Base-by-base conservation (phyloP, 2,797 vertebrate species). In the Pseudocheirus occidentalis region DNA sequence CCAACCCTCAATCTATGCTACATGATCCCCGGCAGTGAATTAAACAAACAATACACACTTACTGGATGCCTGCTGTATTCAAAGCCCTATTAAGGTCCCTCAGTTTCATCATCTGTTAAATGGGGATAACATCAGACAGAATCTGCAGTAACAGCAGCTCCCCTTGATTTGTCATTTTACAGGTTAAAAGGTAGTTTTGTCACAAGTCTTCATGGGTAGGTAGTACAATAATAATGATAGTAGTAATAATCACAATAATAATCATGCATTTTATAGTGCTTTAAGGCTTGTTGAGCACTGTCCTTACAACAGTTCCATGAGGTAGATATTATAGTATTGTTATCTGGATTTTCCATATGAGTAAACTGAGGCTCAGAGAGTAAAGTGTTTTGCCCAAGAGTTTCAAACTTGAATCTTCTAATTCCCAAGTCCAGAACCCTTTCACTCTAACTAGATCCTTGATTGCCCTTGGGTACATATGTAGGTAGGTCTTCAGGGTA, bases 1-100 rank as follows among this genome's bases (percentile, higher is more conserved):
- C 6, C 9, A 10, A 27, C 21, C 40, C 73, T 46, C 27, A 24
- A 46, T 81, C 21, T 81, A 40, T 24, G 73, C 40, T 81, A 81
- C 21, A 24, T 46, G 21, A 81, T 46, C 40, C 73, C 73, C 27
- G n/a, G 9, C 3, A 81, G 46, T 81, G 73, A 46, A 73, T 73
- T 40, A 73, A 81, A 81, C 4, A 34, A 62, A 34, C 59, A 62
- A 13, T 13, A 91, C 94, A 93, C 40, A 91, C 93, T 94, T 57
- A 5, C 66, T 95, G 50, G 40, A 18, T 50, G 2, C 94, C 91
- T 92, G 0, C 16, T n/a, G 13, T 7, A 29, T 90, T 0, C 93
- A 54, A 31, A 2, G 90, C 14, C 18, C 18, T 46, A 24, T 81
- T 46, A 81, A 27, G 21, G 6, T 21, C 40, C 21, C 73, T n/a